Base-by-base conservation (phyloP, 37 sponge, comb jelly and placozoan species). In the Axinella damicornis region DNA sequence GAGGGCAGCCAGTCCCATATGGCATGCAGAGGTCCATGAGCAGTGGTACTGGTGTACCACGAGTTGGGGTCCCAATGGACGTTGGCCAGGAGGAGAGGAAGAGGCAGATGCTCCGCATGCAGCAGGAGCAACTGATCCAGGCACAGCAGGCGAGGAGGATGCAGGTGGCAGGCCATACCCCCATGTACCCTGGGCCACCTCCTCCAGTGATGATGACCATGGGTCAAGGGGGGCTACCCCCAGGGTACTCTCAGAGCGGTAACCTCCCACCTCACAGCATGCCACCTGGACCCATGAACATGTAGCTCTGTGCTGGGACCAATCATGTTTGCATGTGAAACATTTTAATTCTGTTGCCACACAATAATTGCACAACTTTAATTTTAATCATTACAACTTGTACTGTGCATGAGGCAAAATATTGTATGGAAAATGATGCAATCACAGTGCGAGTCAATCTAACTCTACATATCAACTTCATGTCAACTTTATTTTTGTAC, bases 41-140 rank as follows among this genome's bases (percentile, higher is more conserved):
- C 25, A 34, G 72, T 40, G 4, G n/a, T 2, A 46, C 37, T 41
- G 71, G 33, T 22, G 46, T 46, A 9, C n/a, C n/a, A n/a, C 46
- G 46, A 9, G 46, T 9, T 12, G 46, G 46, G 6, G 6, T 46
- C 46, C 46, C 46, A 46, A 46, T 46, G 9, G 46, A 46, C 46
- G 9, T 46, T 4, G 46, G 46, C 46, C 4, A 9, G 46, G 46
- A 46, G 46, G 46, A 46, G 46, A 46, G 46, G 46, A 46, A 46
- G 46, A 46, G 46, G 53, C 81, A 82, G 63, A 54, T 70, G 34
- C 80, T 89, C 0, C 90, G 90, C 21, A 78, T 89, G 79, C 73
- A 61, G 17, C 90, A 89, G 61, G 84, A 89, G 64, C 87, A 85
- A 46, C 25, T 86, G 63, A 85, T 85, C 28, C 76, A 73, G 32